Percentiles rank a stretch among this genome's conserved stretches.
Conservation (phyloP, 1,140 invertebrate genomes). For the Eciton burchellii region DNA sequence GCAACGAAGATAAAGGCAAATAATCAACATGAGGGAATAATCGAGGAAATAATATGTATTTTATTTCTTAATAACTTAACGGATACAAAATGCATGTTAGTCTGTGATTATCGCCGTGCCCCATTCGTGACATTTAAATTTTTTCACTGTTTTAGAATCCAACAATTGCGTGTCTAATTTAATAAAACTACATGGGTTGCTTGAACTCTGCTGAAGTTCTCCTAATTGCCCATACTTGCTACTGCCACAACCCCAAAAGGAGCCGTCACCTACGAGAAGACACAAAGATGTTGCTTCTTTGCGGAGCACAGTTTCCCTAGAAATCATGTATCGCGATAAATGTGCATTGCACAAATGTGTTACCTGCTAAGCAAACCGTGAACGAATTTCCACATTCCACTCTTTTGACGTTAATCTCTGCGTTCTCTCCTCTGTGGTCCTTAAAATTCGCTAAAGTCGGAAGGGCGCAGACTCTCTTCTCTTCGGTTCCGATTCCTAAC, state of each 20-base stretch:
- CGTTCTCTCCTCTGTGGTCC: slow-evolving; percentile 82
- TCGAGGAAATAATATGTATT: slow-evolving; percentile 48
- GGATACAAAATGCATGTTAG: slow-evolving; percentile 25
- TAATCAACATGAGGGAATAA: background rate
- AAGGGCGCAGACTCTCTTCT: slow-evolving; percentile 82
- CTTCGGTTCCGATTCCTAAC: slow-evolving; percentile 88
- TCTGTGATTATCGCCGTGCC: slow-evolving; percentile 71
- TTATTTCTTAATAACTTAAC: background rate
- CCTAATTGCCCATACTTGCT: slow-evolving; percentile 92
- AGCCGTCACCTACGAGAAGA: slow-evolving; percentile 85
- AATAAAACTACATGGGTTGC: slow-evolving; percentile 71
- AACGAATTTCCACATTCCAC: slow-evolving; percentile 89
- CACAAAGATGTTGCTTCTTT: background rate
- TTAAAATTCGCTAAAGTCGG: slow-evolving; percentile 87
- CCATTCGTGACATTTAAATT: slow-evolving; percentile 82
- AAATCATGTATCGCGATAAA: background rate
- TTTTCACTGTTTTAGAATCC: slow-evolving; percentile 61
- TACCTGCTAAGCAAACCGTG: slow-evolving; percentile 87
- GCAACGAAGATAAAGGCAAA: background rate
- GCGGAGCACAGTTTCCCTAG: background rate
- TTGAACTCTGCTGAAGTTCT: slow-evolving; percentile 53
- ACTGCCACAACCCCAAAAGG: slow-evolving; percentile 90
- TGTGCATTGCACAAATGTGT: slow-evolving; percentile 22
- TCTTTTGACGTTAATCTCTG: slow-evolving; percentile 85
- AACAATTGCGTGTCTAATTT: slow-evolving; percentile 68